A percentile compares a stretch with the other conserved stretches of the same genome.
Evolutionary conservation across 2,113 vertebrate species (phyloP).

Genomic region (Dissostichus mawsoni): DNA sequence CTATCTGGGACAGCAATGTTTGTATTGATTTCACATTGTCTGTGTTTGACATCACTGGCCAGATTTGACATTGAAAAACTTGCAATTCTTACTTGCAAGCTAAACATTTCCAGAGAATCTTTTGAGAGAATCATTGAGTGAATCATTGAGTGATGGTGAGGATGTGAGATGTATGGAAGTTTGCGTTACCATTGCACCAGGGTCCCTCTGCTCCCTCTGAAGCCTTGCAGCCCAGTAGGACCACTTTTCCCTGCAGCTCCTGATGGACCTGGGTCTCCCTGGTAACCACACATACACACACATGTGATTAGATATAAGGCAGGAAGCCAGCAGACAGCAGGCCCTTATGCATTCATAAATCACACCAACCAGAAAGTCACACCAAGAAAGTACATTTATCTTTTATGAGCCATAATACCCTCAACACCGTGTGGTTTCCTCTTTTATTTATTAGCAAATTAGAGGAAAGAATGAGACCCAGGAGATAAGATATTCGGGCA

Average conservation of each 20-base stretch:
- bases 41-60: too few relatives aligned
- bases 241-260: constrained; percentile 89
- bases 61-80: too few relatives aligned
- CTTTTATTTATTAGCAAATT: constrained; percentile 71
- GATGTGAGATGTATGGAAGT: constrained; percentile 17
- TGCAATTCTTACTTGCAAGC: not conserved
- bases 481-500: constrained; percentile 54
- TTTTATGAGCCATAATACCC: constrained; percentile 71
- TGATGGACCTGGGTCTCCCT: constrained; percentile 90
- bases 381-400: constrained; percentile 60
- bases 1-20: too few relatives aligned
- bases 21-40: too few relatives aligned
- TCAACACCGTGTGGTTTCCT: constrained; percentile 46
- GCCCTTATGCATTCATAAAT: constrained; percentile 62
- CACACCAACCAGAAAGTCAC: constrained; percentile 57
- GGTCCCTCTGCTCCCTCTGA: constrained; percentile 87
- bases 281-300: constrained; percentile 59
- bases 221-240: constrained; percentile 87
- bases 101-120: constrained; percentile 11
- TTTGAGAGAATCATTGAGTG: too few relatives aligned
- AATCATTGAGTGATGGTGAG: not conserved
- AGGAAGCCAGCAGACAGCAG: constrained; percentile 54
- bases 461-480: constrained; percentile 54
- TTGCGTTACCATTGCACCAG: constrained; percentile 85
- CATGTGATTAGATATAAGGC: constrained; percentile 43